Conservation (phyloP, 2,888 invertebrate species). For the Phytoseiulus persimilis region DNA sequence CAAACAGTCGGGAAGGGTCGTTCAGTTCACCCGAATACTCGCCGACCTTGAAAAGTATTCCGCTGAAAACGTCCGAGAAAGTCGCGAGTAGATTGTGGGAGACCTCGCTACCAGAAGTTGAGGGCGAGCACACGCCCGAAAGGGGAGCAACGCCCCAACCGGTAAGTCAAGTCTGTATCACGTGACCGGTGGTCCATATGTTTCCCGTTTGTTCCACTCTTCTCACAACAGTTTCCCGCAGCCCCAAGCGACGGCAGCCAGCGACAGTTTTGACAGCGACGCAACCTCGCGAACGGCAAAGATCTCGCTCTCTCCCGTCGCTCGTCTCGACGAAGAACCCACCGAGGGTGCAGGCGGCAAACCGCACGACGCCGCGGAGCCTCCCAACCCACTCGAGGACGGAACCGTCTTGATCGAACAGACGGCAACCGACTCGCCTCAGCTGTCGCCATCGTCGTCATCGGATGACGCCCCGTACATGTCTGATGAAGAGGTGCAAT, state of each 20-base stretch:
- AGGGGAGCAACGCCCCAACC: neutral
- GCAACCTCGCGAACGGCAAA: neutral
- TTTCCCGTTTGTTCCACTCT: neutral
- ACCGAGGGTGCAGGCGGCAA: neutral
- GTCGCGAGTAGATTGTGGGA: slow-evolving; percentile 16
- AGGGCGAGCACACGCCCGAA: slow-evolving; percentile 23
- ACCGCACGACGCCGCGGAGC: neutral
- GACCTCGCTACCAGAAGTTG: slow-evolving; percentile 16
- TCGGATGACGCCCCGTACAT: slow-evolving; percentile 35
- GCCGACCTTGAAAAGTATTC: slow-evolving; percentile 14
- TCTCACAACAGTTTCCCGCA: neutral
- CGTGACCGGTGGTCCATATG: neutral
- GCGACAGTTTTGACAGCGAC: neutral
- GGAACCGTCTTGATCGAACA: neutral
- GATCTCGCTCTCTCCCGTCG: neutral
- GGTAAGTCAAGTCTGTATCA: neutral
- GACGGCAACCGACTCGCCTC: neutral
- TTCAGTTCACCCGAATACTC: slow-evolving; percentile 35
- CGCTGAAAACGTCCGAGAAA: slow-evolving; percentile 15
- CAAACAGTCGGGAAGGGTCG: slow-evolving; percentile 29
- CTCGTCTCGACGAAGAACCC: neutral
- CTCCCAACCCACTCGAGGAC: neutral
- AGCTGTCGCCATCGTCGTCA: slow-evolving; percentile 28
- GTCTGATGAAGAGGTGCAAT: slow-evolving; percentile 36
- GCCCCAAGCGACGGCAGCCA: neutral